These are phyloP conservation scores for Nettapus auritus DNA, from an alignment of 2,113 vertebrate genomes.

Conservation along the genomic window DNA sequence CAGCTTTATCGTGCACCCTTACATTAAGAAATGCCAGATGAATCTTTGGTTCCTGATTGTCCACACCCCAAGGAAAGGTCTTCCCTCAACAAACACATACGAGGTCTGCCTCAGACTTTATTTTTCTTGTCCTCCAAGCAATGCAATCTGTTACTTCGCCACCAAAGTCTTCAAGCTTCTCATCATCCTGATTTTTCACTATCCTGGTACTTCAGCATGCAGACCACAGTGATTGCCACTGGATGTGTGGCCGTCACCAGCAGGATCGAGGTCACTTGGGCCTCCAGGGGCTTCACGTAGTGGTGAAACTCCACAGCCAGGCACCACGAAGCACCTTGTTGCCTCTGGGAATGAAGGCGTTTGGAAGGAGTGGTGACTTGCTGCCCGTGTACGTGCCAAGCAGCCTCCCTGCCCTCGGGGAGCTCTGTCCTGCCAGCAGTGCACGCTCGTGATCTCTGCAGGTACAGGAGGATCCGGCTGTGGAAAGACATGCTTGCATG, in stretches of 20 bases:
- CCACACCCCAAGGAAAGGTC: background rate
- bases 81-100: background rate
- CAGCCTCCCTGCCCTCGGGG: background rate
- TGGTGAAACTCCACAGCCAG: background rate
- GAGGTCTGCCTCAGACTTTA: background rate
- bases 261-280: rapidly evolving
- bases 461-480: rapidly evolving
- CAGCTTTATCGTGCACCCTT: background rate
- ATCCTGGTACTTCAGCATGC: background rate
- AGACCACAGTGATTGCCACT: rapidly evolving
- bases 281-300: background rate
- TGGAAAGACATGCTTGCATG: background rate
- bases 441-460: rapidly evolving
- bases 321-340: background rate
- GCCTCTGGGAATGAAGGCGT: background rate
- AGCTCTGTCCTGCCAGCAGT: background rate
- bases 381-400: background rate
- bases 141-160: background rate
- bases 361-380: background rate
- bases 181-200: background rate
- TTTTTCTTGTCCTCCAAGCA: background rate
- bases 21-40: rapidly evolving
- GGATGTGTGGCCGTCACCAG: background rate
- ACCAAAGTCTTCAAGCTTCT: background rate
- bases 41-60: background rate